Percentiles rank a stretch among this genome's conserved stretches.
These are phyloP conservation scores for Microtus montanus DNA, from an alignment of 2,113 vertebrate species.

Conservation along the genomic window DNA sequence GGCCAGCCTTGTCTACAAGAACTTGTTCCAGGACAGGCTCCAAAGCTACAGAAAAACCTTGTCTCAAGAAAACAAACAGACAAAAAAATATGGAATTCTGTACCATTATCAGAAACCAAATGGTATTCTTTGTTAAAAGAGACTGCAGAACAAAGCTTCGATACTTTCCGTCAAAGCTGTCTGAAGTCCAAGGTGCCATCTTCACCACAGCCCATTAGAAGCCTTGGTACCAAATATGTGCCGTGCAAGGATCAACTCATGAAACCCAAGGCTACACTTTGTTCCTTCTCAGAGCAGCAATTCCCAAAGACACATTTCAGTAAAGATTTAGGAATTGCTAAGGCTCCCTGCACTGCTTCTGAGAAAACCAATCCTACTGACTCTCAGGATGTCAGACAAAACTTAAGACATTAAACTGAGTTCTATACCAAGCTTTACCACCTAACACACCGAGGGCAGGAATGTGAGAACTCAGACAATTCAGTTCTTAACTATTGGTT, in stretches of 20 bases:
- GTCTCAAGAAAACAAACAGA: no score
- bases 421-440: conserved; percentile 16
- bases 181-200: conserved; percentile 43
- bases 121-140: conserved; percentile 5
- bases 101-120: conserved; percentile 19
- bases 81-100: background rate
- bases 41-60: no score
- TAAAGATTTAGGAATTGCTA: conserved; percentile 48
- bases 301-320: background rate
- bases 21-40: no score
- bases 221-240: conserved; percentile 20
- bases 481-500: background rate
- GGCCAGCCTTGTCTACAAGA: no score
- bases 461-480: conserved; percentile 46
- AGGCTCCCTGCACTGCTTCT: conserved; percentile 67
- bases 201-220: conserved; percentile 25
- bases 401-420: conserved; percentile 79
- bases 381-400: conserved; percentile 68
- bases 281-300: background rate
- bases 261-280: background rate
- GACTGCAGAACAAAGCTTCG: conserved; percentile 25
- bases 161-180: conserved; percentile 40
- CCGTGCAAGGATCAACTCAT: background rate
- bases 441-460: conserved; percentile 61
- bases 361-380: conserved; percentile 77